Evolutionary conservation across 2,113 vertebrate species (phyloP), one percentile per base, ranked within the genome.

Genomic region (Etia nguti): DNA sequence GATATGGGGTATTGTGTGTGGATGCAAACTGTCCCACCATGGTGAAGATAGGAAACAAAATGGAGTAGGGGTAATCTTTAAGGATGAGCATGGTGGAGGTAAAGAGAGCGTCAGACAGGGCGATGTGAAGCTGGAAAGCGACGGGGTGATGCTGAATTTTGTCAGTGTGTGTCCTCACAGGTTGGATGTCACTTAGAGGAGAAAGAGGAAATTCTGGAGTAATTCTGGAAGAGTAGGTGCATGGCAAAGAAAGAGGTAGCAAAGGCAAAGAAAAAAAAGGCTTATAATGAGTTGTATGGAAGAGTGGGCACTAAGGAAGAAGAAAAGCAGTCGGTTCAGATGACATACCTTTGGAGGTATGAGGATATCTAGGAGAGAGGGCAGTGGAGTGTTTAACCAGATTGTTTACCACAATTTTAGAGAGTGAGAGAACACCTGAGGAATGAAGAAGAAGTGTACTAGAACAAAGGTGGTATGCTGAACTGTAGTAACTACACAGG

Each of bases 71-170:
- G 65, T 43, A 24, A 70, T 24, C 36, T 43, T 70, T 36, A 24
- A 24, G 65, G 65, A 2, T 16, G 6, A 18, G 15, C 4, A 18
- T 48, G 46, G 46, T 16, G 46, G 46, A 48, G 46, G 46, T 48
- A 6, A 46, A 46, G 15, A 48, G 16, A 18, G 48, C 2, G 16
- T 18, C 48, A 6, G 46, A 48, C 6, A 48, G 12, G 4, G 22
- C 1, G 2, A 15, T 24, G 20, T 65, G 20, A 65, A 65, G 34
- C 20, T 65, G 18, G 18, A 0, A 65, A 65, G 20, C 18, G 0
- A 65, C 36, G 59, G 20, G 34, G 1, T 20, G 2, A 38, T 65
- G 34, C n/a, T 65, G 34, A 65, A 0, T 65, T 34, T 65, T 22
- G 60, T 38, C 60, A 22, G 60, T 16, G 26, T 0, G 13, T 29